These are phyloP conservation scores for Crocodylus rhombifer DNA, from an alignment of 2,797 vertebrate genomes.

Conservation along the genomic window DNA sequence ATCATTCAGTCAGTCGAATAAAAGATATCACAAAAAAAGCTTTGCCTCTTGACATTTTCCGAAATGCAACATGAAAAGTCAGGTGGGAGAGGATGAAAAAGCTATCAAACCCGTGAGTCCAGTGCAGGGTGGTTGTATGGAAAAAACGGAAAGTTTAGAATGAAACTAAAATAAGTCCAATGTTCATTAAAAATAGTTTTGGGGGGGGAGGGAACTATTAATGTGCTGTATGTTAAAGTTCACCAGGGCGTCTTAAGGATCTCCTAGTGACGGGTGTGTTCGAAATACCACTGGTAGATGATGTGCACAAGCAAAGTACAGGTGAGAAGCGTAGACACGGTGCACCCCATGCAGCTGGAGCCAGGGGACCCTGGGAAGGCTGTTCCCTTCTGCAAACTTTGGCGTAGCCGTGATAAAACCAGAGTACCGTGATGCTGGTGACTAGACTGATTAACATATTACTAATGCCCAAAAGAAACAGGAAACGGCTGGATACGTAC, in stretches of 20 bases:
- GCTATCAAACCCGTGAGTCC: background rate
- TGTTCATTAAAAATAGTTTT: too few relatives aligned
- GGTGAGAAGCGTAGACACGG: background rate
- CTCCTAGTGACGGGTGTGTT: background rate
- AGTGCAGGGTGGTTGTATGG: too few relatives aligned
- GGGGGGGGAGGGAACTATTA: too few relatives aligned
- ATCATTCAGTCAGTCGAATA: too few relatives aligned
- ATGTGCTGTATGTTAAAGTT: too few relatives aligned
- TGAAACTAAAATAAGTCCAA: too few relatives aligned
- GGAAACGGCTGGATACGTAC: constrained; percentile 42
- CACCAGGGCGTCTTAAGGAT: background rate
- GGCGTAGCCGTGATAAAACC: background rate
- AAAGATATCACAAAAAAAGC: too few relatives aligned
- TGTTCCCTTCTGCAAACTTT: background rate
- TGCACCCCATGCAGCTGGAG: background rate
- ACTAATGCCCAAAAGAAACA: constrained; percentile 52
- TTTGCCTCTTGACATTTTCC: too few relatives aligned
- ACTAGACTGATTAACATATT: constrained; percentile 54
- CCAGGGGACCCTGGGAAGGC: background rate
- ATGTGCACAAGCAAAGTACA: background rate
- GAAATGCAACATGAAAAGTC: background rate
- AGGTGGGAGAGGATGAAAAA: background rate
- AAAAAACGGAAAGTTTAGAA: too few relatives aligned
- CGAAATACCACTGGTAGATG: background rate
- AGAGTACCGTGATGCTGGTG: constrained; percentile 5